phyloP scores from a whole-genome alignment of 2,888 invertebrate species.

The Polymixis flavicincta region DNA sequence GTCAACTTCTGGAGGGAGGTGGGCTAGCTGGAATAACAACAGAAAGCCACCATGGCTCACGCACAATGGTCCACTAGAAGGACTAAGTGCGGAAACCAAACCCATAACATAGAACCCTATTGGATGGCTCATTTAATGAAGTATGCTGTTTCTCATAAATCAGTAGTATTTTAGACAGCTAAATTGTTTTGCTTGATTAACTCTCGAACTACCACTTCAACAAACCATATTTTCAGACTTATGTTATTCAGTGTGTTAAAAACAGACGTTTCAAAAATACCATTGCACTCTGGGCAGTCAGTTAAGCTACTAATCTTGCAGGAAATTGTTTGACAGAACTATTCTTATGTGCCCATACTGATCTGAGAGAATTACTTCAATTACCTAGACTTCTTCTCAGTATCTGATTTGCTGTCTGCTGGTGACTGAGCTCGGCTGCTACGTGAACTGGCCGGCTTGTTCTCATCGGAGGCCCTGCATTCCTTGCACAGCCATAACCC shows the following conservation, averaged over 20 bases:
- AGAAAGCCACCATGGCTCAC: too few species aligned
- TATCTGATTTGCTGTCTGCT: constrained; percentile 81
- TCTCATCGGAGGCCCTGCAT: constrained; percentile 91
- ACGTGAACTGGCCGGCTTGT: constrained; percentile 82
- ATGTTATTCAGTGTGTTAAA: background rate
- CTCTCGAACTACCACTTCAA: background rate
- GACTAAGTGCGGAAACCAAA: too few species aligned
- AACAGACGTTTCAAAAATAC: too few species aligned
- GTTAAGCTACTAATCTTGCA: background rate
- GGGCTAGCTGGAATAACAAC: too few species aligned
- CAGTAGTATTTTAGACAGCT: background rate
- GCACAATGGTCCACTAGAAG: too few species aligned
- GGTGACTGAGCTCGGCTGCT: constrained; percentile 83
- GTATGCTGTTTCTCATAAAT: background rate
- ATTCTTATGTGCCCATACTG: background rate
- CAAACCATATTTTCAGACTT: background rate
- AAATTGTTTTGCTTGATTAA: background rate
- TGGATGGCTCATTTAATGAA: too few species aligned
- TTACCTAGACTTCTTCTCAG: constrained; percentile 85
- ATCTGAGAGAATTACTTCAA: background rate
- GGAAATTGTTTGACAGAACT: background rate
- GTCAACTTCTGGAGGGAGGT: too few species aligned
- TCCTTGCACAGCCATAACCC: constrained; percentile 98
- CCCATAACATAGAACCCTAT: too few species aligned
- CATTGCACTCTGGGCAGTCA: background rate